phyloP scores from a whole-genome alignment of 2,797 vertebrate species.

The Limosa lapponica region DNA sequence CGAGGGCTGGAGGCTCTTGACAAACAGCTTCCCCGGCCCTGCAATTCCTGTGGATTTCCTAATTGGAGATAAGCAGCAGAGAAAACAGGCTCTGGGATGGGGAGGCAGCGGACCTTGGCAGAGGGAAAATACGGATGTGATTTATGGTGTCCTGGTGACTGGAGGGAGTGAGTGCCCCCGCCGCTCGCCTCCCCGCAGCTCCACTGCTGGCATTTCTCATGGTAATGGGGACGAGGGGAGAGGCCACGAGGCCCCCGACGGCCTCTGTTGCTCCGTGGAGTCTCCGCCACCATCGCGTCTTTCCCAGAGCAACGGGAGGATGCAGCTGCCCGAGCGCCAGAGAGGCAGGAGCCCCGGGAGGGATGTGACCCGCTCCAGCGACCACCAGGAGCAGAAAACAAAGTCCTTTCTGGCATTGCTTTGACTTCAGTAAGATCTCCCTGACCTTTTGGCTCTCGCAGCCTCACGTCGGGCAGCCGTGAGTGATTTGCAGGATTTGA shows the following conservation, averaged over 20 bases:
- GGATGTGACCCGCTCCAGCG: fast-evolving
- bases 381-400: fast-evolving
- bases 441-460: neutral
- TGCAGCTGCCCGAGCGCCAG: neutral
- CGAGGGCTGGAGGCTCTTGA: neutral
- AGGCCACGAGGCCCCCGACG: neutral
- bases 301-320: neutral
- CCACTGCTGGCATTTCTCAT: neutral
- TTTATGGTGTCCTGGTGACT: neutral
- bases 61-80: constrained; percentile 31
- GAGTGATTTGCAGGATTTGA: neutral
- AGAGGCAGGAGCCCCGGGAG: fast-evolving
- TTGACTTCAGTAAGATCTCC: neutral
- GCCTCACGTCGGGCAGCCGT: fast-evolving
- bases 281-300: neutral
- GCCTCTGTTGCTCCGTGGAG: fast-evolving
- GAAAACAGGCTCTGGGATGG: neutral
- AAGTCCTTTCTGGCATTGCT: neutral
- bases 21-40: neutral
- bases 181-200: fast-evolving
- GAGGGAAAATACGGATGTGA: neutral
- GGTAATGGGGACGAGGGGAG: neutral
- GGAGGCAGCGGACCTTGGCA: neutral
- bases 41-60: constrained; percentile 38
- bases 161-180: neutral